Percentiles rank a stretch among this genome's conserved stretches.
Evolutionary conservation across 1,140 invertebrate genomes (phyloP).

Genomic region (Acromyrmex heyeri): DNA sequence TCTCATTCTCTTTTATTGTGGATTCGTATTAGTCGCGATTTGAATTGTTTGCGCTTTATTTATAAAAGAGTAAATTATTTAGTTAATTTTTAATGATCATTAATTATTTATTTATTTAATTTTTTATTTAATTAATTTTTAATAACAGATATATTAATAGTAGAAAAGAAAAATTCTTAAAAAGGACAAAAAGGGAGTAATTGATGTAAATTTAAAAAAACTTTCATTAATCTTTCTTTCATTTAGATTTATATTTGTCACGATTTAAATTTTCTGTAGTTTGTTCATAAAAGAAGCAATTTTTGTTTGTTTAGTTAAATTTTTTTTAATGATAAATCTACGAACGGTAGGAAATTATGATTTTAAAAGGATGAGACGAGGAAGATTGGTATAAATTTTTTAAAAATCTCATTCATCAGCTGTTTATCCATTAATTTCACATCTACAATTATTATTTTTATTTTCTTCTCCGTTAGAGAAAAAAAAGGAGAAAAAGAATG

Average conservation of each 20-base stretch:
- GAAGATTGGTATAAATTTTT: background rate
- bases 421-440: background rate
- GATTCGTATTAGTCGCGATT: background rate
- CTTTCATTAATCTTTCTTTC: background rate
- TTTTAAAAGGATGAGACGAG: background rate
- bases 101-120: background rate
- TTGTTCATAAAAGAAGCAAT: background rate
- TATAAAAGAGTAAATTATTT: background rate
- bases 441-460: background rate
- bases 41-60: background rate
- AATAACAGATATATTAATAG: background rate
- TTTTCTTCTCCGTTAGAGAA: no score
- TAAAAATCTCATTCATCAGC: background rate
- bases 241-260: background rate
- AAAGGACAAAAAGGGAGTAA: background rate
- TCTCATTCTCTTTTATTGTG: background rate
- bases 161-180: background rate
- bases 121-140: background rate
- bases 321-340: background rate
- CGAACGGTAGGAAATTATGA: background rate
- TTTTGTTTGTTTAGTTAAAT: background rate
- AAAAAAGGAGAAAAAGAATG: no score
- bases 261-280: background rate
- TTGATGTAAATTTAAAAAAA: background rate
- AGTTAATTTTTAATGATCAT: background rate